These are phyloP conservation scores for Bombus confusus DNA, from an alignment of 1,140 invertebrate genomes.

Conservation along the genomic window DNA sequence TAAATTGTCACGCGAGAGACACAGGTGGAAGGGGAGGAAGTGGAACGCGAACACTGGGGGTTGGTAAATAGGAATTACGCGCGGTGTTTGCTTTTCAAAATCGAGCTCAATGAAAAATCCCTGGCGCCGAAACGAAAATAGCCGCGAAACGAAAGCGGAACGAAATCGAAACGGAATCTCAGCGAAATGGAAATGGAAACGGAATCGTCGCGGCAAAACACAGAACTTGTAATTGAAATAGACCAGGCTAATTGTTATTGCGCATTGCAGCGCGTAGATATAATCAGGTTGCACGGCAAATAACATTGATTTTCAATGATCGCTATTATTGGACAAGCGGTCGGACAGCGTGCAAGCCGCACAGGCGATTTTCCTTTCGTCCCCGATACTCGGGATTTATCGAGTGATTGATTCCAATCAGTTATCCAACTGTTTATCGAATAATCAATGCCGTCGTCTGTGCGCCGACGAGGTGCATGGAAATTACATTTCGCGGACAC, in stretches of 20 bases:
- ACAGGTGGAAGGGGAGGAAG: background rate
- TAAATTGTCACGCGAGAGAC: conserved; percentile 5
- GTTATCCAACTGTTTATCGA: conserved; percentile 52
- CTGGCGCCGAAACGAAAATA: too few species aligned
- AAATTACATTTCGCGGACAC: conserved; percentile 24
- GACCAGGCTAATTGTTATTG: conserved; percentile 1
- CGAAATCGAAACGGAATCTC: too few species aligned
- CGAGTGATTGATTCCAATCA: conserved; percentile 55
- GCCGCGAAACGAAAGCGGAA: too few species aligned
- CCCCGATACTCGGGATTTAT: conserved; percentile 31
- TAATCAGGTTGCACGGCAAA: conserved; percentile 36
- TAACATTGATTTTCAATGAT: conserved; percentile 39
- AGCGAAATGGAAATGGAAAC: background rate
- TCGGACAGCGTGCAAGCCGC: conserved; percentile 1
- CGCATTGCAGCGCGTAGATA: background rate
- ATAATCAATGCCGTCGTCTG: conserved; percentile 44
- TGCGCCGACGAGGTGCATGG: conserved; percentile 12
- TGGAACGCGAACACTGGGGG: too few species aligned
- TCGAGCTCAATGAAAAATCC: too few species aligned
- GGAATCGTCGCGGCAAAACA: too few species aligned
- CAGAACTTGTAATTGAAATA: background rate
- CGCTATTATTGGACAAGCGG: conserved; percentile 28
- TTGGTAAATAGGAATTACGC: background rate
- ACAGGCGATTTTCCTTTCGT: conserved; percentile 30
- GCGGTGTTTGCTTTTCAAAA: too few species aligned